Evolutionary conservation across 2,797 vertebrate species (phyloP).

Genomic region (Sebastes ruberrimus): DNA sequence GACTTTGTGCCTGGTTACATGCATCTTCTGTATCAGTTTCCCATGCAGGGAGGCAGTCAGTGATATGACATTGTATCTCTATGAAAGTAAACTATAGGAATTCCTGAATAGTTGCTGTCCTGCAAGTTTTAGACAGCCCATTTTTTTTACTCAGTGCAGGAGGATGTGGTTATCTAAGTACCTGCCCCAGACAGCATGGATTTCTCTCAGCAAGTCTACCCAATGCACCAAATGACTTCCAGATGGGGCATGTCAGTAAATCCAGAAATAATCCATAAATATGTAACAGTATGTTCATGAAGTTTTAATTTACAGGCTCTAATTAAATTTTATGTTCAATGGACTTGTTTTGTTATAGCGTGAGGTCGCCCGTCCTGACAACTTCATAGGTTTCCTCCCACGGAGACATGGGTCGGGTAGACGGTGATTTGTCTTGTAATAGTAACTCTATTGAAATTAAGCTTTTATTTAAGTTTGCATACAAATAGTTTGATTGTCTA

Average conservation of each 20-base stretch:
- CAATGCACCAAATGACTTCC: slow-evolving; percentile 49
- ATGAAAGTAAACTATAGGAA: slow-evolving; percentile 30
- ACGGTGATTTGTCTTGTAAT: not conserved
- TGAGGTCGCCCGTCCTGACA: not conserved
- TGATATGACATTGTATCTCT: slow-evolving; percentile 22
- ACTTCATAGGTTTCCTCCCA: not conserved
- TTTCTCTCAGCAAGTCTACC: slow-evolving; percentile 32
- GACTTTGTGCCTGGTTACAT: not conserved
- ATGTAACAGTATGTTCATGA: not conserved
- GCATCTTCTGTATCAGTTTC: slow-evolving; percentile 26
- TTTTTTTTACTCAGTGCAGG: slow-evolving; percentile 15
- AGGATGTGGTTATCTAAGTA: slow-evolving; percentile 67
- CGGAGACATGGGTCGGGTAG: not conserved
- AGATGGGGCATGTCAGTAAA: slow-evolving; percentile 60
- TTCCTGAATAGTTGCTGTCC: slow-evolving; percentile 18
- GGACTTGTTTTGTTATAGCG: not conserved
- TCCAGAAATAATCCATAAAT: slow-evolving; percentile 44
- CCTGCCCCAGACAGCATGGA: slow-evolving; percentile 36
- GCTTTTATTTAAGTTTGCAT: not conserved
- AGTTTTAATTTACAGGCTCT: not conserved
- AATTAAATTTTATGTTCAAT: not conserved
- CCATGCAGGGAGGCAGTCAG: slow-evolving; percentile 46
- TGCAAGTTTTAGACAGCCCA: slow-evolving; percentile 27
- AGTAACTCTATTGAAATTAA: not conserved
- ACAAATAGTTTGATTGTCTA: not conserved